These are phyloP conservation scores for Chironomus tepperi DNA, from an alignment of 1,140 invertebrate genomes.

Conservation along the genomic window DNA sequence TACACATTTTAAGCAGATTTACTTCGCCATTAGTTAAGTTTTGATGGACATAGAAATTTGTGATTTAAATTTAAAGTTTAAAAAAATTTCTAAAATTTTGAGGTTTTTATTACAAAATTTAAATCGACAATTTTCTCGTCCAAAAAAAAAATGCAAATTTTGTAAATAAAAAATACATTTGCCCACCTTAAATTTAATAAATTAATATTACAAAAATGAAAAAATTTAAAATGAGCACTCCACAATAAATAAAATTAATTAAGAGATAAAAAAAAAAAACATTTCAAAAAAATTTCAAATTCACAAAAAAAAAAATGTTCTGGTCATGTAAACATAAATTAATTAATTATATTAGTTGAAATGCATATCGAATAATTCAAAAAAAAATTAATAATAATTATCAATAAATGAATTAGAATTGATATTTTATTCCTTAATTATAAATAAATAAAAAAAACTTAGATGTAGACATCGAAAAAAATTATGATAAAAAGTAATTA, in stretches of 20 bases:
- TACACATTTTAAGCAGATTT: too few species aligned
- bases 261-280: not conserved
- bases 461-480: too few species aligned
- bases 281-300: not conserved
- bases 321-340: conserved; percentile 3
- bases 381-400: not conserved
- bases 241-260: conserved; percentile 9
- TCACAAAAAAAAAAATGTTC: not conserved
- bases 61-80: too few species aligned
- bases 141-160: not conserved
- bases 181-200: not conserved
- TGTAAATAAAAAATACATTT: conserved; percentile 11
- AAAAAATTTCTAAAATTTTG: too few species aligned
- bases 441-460: too few species aligned
- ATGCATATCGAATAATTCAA: not conserved
- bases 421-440: too few species aligned
- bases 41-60: too few species aligned
- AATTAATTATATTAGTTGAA: not conserved
- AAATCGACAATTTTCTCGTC: too few species aligned
- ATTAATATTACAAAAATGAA: not conserved
- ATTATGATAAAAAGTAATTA: too few species aligned
- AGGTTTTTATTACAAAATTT: too few species aligned
- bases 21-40: too few species aligned
- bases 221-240: not conserved
- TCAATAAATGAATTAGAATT: too few species aligned